Percentiles rank a stretch among this genome's conserved stretches.
Evolutionary conservation across 2,113 vertebrate species (phyloP).

Genomic region (Archocentrus centrarchus): DNA sequence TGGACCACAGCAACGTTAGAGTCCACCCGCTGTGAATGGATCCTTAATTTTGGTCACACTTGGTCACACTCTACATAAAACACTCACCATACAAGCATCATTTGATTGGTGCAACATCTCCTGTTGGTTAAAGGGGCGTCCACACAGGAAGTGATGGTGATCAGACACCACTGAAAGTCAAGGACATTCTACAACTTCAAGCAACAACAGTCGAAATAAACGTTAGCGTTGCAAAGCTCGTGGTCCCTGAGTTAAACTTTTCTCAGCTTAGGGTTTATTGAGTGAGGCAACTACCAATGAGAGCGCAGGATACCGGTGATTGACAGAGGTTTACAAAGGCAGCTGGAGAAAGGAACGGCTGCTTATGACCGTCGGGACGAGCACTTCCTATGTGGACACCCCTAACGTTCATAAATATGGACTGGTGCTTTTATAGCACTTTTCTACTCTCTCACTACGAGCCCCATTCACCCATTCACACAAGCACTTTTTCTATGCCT

Average conservation of each 20-base stretch:
- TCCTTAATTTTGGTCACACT: no score
- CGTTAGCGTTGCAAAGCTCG: no score
- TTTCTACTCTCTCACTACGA: no score
- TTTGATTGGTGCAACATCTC: no score
- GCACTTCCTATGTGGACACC: not conserved
- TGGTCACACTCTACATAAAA: no score
- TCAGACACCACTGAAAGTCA: not conserved
- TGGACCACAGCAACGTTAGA: no score
- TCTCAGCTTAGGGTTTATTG: fast-evolving
- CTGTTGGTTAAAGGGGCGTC: no score
- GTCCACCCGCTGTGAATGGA: no score
- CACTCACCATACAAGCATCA: no score
- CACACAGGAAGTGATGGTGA: not conserved
- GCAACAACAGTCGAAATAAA: no score
- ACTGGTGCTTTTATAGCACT: no score
- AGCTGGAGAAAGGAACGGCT: not conserved
- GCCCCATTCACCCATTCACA: not conserved
- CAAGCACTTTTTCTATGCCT: not conserved
- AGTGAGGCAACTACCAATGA: not conserved
- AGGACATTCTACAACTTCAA: not conserved
- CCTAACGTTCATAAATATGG: not conserved
- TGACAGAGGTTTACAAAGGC: not conserved
- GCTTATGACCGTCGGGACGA: fast-evolving
- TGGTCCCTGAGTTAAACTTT: not conserved
- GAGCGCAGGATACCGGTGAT: not conserved